These are phyloP conservation scores for Pyrgus malvae DNA, from an alignment of 2,888 invertebrate genomes.

Conservation along the genomic window DNA sequence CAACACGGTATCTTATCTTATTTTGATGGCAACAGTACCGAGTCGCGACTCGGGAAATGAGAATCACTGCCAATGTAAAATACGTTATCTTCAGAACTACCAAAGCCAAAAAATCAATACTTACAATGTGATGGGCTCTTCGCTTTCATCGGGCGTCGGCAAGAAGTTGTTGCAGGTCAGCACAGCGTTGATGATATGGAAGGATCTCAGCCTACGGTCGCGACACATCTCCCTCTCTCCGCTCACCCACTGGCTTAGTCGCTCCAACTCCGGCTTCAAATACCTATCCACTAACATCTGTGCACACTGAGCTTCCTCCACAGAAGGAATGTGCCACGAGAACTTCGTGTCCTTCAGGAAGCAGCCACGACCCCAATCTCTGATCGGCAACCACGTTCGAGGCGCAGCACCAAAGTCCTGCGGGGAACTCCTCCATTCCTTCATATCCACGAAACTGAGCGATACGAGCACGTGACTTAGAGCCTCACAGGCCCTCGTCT, in stretches of 20 bases:
- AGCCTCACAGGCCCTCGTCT: slow-evolving; percentile 83
- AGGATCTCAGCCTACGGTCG: slow-evolving; percentile 85
- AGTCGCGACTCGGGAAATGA: no score
- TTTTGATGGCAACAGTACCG: no score
- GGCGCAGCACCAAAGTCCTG: slow-evolving; percentile 84
- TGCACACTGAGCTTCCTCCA: slow-evolving; percentile 85
- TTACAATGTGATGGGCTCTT: slow-evolving; percentile 81
- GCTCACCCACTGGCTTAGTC: slow-evolving; percentile 80
- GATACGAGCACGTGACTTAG: slow-evolving; percentile 82
- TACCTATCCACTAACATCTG: slow-evolving; percentile 85
- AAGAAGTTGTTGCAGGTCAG: slow-evolving; percentile 84
- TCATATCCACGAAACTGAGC: slow-evolving; percentile 83
- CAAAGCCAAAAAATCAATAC: slow-evolving; percentile 40
- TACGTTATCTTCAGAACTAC: neutral
- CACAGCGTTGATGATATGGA: slow-evolving; percentile 85
- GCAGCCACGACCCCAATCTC: slow-evolving; percentile 91
- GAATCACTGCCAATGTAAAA: no score
- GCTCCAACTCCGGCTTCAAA: slow-evolving; percentile 83
- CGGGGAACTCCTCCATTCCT: slow-evolving; percentile 83
- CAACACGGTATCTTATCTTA: no score
- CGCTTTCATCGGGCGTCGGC: slow-evolving; percentile 87
- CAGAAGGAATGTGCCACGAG: slow-evolving; percentile 89
- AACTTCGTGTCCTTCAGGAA: slow-evolving; percentile 84
- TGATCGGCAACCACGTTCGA: slow-evolving; percentile 86
- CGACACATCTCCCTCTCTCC: slow-evolving; percentile 80